Conservation (phyloP, 1,140 invertebrate genomes). For the Pseudobourletiella spinata region DNA sequence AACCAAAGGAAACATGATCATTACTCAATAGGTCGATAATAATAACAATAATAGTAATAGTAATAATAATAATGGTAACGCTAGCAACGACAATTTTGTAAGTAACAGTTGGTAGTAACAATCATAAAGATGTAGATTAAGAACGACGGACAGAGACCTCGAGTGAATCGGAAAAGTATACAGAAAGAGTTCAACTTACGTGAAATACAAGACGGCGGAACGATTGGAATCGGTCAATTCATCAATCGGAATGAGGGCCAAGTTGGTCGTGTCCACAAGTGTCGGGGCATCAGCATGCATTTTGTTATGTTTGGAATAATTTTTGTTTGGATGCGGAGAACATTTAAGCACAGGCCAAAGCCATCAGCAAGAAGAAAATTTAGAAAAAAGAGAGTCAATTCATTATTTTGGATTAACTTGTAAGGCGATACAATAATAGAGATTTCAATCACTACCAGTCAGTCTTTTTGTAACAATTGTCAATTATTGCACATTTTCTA, state of each 20-base stretch:
- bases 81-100: too few relatives aligned
- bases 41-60: too few relatives aligned
- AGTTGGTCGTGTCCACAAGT: conserved; percentile 21
- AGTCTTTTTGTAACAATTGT: too few relatives aligned
- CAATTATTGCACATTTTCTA: neutral
- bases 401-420: conserved; percentile 2
- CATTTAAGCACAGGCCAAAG: conserved; percentile 34
- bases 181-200: conserved; percentile 14
- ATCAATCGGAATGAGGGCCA: conserved; percentile 1
- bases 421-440: too few relatives aligned
- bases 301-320: conserved; percentile 16
- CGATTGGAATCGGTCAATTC: conserved; percentile 6
- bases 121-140: too few relatives aligned
- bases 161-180: too few relatives aligned
- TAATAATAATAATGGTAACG: too few relatives aligned
- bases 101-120: too few relatives aligned
- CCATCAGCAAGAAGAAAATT: conserved; percentile 35
- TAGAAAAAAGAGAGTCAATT: conserved; percentile 23
- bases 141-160: too few relatives aligned
- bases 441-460: neutral
- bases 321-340: conserved; percentile 29
- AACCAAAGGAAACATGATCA: too few relatives aligned
- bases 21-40: too few relatives aligned
- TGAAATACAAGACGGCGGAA: neutral
- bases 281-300: conserved; percentile 22